Base-by-base conservation (phyloP, 1,140 invertebrate species). In the Rhagoletis zephyria region DNA sequence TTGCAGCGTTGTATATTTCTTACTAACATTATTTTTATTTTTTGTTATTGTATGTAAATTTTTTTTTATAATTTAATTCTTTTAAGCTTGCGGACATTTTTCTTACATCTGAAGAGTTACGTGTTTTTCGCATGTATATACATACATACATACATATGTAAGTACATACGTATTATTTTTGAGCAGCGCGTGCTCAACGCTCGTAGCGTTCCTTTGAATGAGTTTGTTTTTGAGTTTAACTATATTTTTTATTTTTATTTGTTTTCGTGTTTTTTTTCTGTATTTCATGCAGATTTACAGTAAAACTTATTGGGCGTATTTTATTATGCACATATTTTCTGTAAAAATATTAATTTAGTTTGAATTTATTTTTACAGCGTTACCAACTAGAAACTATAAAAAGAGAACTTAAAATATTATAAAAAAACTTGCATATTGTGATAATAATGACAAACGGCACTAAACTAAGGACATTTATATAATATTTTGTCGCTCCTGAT, bases 391-490 rank as follows among this genome's bases (percentile, higher is more conserved):
- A 81, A 56, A 12, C 3, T 10, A 45, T 70, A 45, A 56, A 81
- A 30, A 56, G 40, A 56, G 48, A 74, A 14, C 45, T 74, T 81
- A 56, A 56, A 81, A 56, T 9, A 48, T 45, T 16, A 74, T 81
- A 81, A 51, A 81, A 81, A 81, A 56, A 56, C 7, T 16, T 81
- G 6, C 45, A 45, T 45, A 48, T 81, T 81, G 74, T 81, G 74
- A 81, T 81, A 81, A 48, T 45, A 81, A 81, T 81, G 74, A 81
- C 48, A 81, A 56, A 81, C 74, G 74, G 48, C 74, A 81, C 74
- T 81, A 81, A 81, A 56, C 48, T 30, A 81, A 56, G 45, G 45
- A 56, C 48, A 81, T 81, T 81, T 19, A 74, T 74, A 42, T 1
- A 74, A 63, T 40, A 70, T 48, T 42, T 74, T 74, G 42, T 63